A percentile compares a stretch with the other conserved stretches of the same genome.
phyloP scores from a whole-genome alignment of 2,888 invertebrate genomes.

The Scrobipalpa atriplicella region DNA sequence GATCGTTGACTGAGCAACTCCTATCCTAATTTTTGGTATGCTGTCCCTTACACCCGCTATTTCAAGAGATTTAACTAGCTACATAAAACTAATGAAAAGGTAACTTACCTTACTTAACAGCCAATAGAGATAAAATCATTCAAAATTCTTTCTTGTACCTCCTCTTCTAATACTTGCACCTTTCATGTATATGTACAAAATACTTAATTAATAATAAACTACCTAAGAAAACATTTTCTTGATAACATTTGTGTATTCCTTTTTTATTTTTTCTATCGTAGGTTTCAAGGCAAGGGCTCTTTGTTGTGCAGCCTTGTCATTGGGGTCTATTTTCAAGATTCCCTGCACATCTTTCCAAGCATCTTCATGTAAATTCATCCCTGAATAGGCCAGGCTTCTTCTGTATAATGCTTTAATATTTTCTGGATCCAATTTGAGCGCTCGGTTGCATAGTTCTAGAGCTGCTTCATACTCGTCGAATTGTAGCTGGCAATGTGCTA shows the following conservation, averaged over 20 bases:
- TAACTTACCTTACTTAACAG: background rate
- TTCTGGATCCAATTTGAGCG: slow-evolving; percentile 87
- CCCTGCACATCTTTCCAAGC: slow-evolving; percentile 84
- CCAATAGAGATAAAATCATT: background rate
- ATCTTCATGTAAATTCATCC: slow-evolving; percentile 85
- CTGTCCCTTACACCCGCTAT: too few species aligned
- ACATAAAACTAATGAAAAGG: slow-evolving; percentile 2
- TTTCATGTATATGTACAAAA: background rate
- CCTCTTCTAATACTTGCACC: background rate
- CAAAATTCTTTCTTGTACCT: background rate
- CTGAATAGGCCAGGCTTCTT: slow-evolving; percentile 88
- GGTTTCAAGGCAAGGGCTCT: slow-evolving; percentile 81
- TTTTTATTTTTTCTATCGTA: slow-evolving; percentile 83
- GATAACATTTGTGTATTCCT: slow-evolving; percentile 82
- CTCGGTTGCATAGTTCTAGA: slow-evolving; percentile 88
- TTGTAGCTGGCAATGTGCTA: slow-evolving; percentile 91
- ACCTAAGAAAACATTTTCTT: slow-evolving; percentile 75
- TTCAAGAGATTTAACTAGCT: too few species aligned
- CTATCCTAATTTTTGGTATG: too few species aligned
- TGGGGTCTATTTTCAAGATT: slow-evolving; percentile 83
- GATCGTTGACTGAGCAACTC: too few species aligned
- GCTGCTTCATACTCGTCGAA: slow-evolving; percentile 86
- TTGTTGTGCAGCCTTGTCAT: slow-evolving; percentile 84
- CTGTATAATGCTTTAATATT: slow-evolving; percentile 96
- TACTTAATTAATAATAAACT: background rate